Percentiles rank a stretch among this genome's conserved stretches.
Evolutionary conservation across 2,888 invertebrate genomes (phyloP).

Genomic region (Molanna angustata): DNA sequence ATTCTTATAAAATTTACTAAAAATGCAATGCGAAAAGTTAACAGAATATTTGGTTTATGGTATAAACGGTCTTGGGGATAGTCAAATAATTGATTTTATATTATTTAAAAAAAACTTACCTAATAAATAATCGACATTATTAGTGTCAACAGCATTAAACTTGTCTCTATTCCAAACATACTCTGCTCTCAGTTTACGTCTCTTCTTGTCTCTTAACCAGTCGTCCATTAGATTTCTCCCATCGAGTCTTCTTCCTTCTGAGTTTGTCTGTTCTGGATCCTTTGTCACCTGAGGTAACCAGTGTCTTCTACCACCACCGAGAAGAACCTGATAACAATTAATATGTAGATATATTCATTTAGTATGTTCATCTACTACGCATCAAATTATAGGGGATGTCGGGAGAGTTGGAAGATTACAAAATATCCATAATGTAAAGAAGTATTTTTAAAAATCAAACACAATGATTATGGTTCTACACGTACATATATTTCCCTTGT

Average conservation of each 20-base stretch:
- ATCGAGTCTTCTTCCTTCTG: conserved; percentile 71
- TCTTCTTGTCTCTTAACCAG: conserved; percentile 73
- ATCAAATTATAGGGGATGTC: too few relatives aligned
- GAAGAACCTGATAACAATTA: conserved; percentile 59
- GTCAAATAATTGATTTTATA: background rate
- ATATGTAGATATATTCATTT: too few relatives aligned
- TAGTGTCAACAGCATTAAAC: conserved; percentile 66
- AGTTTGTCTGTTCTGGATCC: conserved; percentile 67
- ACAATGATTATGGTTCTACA: too few relatives aligned
- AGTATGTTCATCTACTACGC: too few relatives aligned
- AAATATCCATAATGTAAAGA: too few relatives aligned
- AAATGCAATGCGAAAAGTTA: too few relatives aligned
- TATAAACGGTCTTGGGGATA: background rate
- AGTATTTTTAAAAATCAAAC: too few relatives aligned
- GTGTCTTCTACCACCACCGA: conserved; percentile 75
- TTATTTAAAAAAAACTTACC: conserved; percentile 52
- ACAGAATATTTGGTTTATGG: too few relatives aligned
- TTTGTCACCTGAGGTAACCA: conserved; percentile 70
- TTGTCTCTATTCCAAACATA: conserved; percentile 74
- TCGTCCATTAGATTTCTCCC: conserved; percentile 77
- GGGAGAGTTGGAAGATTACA: too few relatives aligned
- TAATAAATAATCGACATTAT: conserved; percentile 68
- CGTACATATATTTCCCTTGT: too few relatives aligned
- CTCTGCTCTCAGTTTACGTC: conserved; percentile 62
- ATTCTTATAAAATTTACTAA: too few relatives aligned